Evolutionary conservation across 2,113 vertebrate species (phyloP).

Genomic region (Zosterops lateralis): DNA sequence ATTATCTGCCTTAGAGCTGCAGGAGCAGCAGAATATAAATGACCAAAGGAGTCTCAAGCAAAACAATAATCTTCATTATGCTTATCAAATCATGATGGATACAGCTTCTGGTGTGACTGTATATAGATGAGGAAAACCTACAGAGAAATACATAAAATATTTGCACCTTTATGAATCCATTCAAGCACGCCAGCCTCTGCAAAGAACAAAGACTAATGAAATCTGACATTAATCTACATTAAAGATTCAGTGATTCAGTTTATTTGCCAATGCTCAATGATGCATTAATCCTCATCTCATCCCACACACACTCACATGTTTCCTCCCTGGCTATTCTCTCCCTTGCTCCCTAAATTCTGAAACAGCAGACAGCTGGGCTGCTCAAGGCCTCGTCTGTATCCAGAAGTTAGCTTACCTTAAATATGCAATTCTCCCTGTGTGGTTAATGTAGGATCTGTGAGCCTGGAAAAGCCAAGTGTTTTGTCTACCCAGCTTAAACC

Average conservation of each 20-base stretch:
- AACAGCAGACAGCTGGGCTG: slow-evolving; percentile 1
- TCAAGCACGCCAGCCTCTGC: not conserved
- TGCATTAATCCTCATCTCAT: slow-evolving; percentile 57
- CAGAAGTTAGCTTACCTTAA: not conserved
- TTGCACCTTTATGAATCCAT: not conserved
- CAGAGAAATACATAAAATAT: not conserved
- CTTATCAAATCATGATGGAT: not conserved
- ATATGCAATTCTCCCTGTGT: not conserved
- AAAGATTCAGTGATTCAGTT: slow-evolving; percentile 60
- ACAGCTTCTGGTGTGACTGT: not conserved
- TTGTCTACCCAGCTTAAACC: not conserved
- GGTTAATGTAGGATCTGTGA: not conserved
- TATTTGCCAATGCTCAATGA: slow-evolving; percentile 61
- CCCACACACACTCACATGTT: slow-evolving; percentile 31
- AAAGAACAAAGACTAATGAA: slow-evolving; percentile 68
- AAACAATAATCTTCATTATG: not conserved
- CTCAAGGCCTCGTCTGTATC: not conserved
- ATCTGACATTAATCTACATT: slow-evolving; percentile 63
- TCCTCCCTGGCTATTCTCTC: slow-evolving; percentile 37
- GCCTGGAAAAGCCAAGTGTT: not conserved
- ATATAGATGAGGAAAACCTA: slow-evolving; percentile 7
- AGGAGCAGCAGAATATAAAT: not conserved
- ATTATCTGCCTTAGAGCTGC: not conserved
- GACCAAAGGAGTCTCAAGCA: not conserved
- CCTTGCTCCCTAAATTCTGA: slow-evolving; percentile 45